Base-by-base conservation (phyloP, 2,113 vertebrate species). In the Agapornis roseicollis region DNA sequence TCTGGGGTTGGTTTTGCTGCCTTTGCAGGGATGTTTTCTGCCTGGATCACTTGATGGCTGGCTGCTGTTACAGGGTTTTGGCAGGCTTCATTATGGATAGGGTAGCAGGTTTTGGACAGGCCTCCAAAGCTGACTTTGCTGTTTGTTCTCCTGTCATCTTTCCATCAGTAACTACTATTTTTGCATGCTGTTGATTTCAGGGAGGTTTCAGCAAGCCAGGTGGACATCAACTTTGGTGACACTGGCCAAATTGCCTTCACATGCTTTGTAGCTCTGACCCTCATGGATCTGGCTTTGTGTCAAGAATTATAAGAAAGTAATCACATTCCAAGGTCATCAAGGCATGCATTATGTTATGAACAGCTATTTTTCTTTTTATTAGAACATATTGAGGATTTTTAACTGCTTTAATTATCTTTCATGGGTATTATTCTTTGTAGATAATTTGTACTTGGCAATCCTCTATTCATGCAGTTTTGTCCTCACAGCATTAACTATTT, bases 401-500 rank as follows among this genome's bases (percentile, higher is more conserved):
- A 81, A 77, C 76, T 63, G 65, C n/a, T 65, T 61, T 83, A 49
- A 80, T 71, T 82, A 47, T 68, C 47, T 86, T 86, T 73, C 65
- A 47, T 72, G 33, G 85, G 78, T 20, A 11, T 55, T 94, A 17
- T 84, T 96, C 80, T 90, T 94, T 86, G 68, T 17, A 85, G 80
- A 76, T 85, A 88, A 97, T 84, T 78, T 60, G 33, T 47, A 55
- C 56, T 89, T 88, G 88, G 77, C 77, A 93, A 58, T 35, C 68
- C 61, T 82, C 64, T 12, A 52, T 95, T 76, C 52, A 53, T 72
- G 61, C 68, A 35, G 64, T 74, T 95, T 94, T 97, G 58, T 89
- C 73, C 50, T 96, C 80, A 87, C 44, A 93, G 80, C 80, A 96
- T 96, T 96, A 96, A 88, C 50, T 80, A 15, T 96, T 95, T 79